These are phyloP conservation scores for Dendropsophus ebraccatus DNA, from an alignment of 2,113 vertebrate genomes.

Conservation along the genomic window DNA sequence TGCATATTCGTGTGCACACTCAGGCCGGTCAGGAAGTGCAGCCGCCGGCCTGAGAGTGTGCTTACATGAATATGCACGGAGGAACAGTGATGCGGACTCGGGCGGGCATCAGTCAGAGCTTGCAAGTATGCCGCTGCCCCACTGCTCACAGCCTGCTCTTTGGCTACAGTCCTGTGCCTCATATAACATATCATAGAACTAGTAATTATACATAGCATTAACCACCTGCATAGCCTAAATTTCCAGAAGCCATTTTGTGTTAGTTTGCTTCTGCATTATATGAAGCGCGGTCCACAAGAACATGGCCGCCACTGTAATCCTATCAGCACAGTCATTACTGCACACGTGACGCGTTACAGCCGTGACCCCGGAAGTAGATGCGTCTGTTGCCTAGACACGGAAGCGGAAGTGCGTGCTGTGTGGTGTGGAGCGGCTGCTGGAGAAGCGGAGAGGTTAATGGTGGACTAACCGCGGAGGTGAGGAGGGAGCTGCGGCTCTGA, in stretches of 20 bases:
- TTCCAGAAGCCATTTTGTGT: neutral
- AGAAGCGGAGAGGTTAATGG: neutral
- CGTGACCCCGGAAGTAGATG: neutral
- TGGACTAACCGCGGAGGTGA: conserved; percentile 9
- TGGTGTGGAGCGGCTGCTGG: neutral
- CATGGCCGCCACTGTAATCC: neutral
- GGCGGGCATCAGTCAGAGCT: too few species aligned
- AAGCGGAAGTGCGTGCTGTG: neutral
- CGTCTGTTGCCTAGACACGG: conserved; percentile 5
- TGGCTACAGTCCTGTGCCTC: too few species aligned
- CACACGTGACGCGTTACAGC: neutral
- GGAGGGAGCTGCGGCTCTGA: neutral
- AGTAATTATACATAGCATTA: too few species aligned
- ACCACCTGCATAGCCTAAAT: too few species aligned
- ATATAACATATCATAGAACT: too few species aligned
- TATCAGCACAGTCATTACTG: neutral
- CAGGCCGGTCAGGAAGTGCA: too few species aligned
- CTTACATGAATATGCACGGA: too few species aligned
- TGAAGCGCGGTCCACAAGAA: neutral
- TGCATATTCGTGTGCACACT: too few species aligned
- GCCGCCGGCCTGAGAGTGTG: too few species aligned
- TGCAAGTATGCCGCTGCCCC: too few species aligned
- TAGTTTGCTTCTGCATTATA: neutral
- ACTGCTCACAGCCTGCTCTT: too few species aligned
- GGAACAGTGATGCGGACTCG: too few species aligned